Percentiles rank a stretch among this genome's conserved stretches.
Conservation (phyloP, 2,888 invertebrate species). For the Megalurothrips usitatus region DNA sequence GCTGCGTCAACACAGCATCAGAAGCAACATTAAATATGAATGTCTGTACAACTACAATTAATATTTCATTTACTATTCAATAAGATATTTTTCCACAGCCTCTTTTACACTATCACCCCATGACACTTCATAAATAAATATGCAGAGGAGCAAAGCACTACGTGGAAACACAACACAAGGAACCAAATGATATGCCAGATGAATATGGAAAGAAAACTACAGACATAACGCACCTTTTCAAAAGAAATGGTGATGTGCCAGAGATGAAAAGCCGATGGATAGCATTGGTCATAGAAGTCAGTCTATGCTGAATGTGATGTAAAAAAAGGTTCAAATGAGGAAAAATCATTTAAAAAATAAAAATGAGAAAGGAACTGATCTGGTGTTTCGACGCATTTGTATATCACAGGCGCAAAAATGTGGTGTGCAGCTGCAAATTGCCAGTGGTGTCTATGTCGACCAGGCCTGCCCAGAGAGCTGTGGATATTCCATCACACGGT, state of each 20-base stretch:
- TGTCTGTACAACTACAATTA: neutral
- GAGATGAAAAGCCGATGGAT: neutral
- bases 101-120: constrained; percentile 14
- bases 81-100: constrained; percentile 23
- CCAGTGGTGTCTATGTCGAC: constrained; percentile 23
- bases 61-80: constrained; percentile 10
- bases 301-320: constrained; percentile 1
- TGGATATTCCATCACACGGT: constrained; percentile 16
- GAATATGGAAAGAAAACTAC: neutral
- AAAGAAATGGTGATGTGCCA: neutral
- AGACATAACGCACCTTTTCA: neutral
- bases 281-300: constrained; percentile 3
- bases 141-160: neutral
- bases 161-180: neutral
- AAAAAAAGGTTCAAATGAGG: neutral
- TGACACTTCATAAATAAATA: neutral
- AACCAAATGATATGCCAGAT: neutral
- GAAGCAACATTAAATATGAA: constrained; percentile 14
- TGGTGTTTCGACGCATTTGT: neutral
- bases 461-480: constrained; percentile 23
- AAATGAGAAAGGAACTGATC: neutral
- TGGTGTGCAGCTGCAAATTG: constrained; percentile 19
- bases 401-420: constrained; percentile 20
- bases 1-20: constrained; percentile 15
- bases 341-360: neutral